phyloP scores from a whole-genome alignment of 2,113 vertebrate species.

The Callionymus lyra region DNA sequence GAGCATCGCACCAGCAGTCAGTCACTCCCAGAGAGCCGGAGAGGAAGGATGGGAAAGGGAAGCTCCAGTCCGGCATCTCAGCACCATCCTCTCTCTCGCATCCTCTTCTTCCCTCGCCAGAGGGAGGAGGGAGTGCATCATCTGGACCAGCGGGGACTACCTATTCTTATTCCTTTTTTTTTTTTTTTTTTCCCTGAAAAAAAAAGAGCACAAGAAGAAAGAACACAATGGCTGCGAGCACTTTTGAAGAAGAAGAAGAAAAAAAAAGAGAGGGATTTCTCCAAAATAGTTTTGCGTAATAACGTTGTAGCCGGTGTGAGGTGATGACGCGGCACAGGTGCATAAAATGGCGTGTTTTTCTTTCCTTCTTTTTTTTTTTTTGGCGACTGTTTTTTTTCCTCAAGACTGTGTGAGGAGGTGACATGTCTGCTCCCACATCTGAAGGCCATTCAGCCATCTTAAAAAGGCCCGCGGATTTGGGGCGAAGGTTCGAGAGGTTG shows the following conservation, averaged over 20 bases:
- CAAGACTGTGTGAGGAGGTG: conserved; percentile 28
- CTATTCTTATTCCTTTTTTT: conserved; percentile 12
- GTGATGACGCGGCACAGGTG: conserved; percentile 61
- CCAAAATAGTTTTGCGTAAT: no score
- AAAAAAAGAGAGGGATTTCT: no score
- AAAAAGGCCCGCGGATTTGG: conserved; percentile 33
- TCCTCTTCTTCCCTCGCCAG: no score
- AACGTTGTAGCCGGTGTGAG: neutral
- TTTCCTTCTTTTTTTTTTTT: neutral
- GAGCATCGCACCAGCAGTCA: conserved; percentile 1
- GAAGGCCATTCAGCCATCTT: conserved; percentile 49
- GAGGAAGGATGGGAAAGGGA: neutral
- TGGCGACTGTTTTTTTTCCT: neutral
- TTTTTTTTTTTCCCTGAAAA: conserved; percentile 8
- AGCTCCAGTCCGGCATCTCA: neutral
- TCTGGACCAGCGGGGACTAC: conserved; percentile 37
- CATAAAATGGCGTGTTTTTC: conserved; percentile 52
- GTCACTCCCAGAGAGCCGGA: neutral
- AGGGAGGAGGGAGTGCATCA: neutral
- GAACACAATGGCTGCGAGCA: conserved; percentile 10
- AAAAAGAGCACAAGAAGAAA: conserved; percentile 20
- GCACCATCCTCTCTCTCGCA: neutral
- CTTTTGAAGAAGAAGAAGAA: no score
- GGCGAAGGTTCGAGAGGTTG: conserved; percentile 5
- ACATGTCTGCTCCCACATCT: conserved; percentile 36